Conservation (phyloP, 2,888 invertebrate species). For the Meta bourneti region DNA sequence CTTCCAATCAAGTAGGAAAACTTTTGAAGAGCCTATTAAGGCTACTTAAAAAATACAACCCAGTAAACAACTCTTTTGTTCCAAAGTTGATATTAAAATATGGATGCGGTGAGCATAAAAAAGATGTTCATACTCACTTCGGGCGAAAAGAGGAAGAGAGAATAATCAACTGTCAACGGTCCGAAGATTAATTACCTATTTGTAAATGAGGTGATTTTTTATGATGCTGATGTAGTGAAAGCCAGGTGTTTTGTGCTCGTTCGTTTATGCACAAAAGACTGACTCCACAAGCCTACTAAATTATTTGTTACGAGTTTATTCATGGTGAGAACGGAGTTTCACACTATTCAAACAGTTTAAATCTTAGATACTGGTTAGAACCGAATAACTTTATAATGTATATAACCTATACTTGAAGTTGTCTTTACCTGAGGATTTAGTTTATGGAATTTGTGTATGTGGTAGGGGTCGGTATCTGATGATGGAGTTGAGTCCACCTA, state of each 20-base stretch:
- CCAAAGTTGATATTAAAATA: slow-evolving; percentile 26
- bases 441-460: too few species aligned
- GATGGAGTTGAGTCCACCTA: too few species aligned
- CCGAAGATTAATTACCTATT: slow-evolving; percentile 67
- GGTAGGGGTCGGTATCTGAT: too few species aligned
- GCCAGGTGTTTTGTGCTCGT: slow-evolving; percentile 37
- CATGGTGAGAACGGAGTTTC: not conserved
- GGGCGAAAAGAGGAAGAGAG: not conserved
- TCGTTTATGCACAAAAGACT: not conserved
- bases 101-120: not conserved
- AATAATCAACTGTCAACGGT: slow-evolving; percentile 62
- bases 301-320: not conserved
- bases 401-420: too few species aligned
- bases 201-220: slow-evolving; percentile 32
- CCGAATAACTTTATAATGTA: too few species aligned
- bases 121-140: not conserved
- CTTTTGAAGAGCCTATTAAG: too few species aligned
- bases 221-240: not conserved
- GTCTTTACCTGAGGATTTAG: too few species aligned
- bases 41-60: too few species aligned
- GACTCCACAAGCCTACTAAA: not conserved
- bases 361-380: too few species aligned
- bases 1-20: too few species aligned
- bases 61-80: too few species aligned
- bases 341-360: too few species aligned